Percentiles rank a stretch among this genome's conserved stretches.
Evolutionary conservation across 2,797 vertebrate genomes (phyloP).

Genomic region (Euphonia xanthogaster): DNA sequence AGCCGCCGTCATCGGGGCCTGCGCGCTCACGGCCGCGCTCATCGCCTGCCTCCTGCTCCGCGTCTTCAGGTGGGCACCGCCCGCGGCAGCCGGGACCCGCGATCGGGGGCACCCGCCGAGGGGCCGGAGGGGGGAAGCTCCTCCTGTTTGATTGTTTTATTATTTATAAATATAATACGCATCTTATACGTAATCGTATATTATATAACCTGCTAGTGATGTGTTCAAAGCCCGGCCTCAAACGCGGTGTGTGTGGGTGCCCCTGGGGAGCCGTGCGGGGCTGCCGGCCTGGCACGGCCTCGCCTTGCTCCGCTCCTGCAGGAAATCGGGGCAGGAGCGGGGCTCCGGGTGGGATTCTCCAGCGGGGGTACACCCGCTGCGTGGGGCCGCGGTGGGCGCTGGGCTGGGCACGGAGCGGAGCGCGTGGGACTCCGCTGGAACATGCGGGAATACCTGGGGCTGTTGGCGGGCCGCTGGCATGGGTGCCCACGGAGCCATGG

Average conservation of each 20-base stretch:
- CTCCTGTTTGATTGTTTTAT: neutral
- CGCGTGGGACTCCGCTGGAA: accelerated
- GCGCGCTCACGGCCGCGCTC: conserved; percentile 83
- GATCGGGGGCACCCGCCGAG: neutral
- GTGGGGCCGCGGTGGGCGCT: no score
- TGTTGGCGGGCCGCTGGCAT: accelerated
- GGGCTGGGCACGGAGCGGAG: accelerated
- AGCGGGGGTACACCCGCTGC: accelerated
- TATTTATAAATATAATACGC: accelerated
- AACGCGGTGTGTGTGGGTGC: accelerated
- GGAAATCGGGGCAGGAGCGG: accelerated
- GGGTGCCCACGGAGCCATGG: accelerated
- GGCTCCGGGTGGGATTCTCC: accelerated
- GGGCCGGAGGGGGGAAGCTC: accelerated
- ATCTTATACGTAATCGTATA: accelerated
- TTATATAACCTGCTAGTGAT: accelerated
- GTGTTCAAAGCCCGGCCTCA: accelerated
- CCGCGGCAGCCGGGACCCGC: neutral
- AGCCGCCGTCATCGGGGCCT: conserved; percentile 85
- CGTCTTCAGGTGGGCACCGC: conserved; percentile 83
- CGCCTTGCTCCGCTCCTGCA: accelerated
- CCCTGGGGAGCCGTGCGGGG: neutral
- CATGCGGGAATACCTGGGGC: accelerated
- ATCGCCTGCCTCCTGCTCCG: conserved; percentile 87
- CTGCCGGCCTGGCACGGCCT: neutral